These are phyloP conservation scores for Oedothorax gibbosus DNA, from an alignment of 1,140 invertebrate species.

Conservation along the genomic window DNA sequence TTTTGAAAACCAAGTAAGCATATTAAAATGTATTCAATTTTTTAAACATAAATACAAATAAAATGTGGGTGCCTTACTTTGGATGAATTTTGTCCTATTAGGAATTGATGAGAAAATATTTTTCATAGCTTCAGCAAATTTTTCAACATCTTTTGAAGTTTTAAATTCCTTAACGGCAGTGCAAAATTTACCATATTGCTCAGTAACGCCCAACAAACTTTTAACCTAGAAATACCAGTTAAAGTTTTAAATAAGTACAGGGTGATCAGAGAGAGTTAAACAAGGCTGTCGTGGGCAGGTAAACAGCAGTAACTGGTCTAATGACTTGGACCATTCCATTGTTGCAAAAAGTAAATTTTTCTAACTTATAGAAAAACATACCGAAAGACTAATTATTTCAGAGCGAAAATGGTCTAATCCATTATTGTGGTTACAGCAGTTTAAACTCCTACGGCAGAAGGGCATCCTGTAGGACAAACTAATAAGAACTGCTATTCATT, in stretches of 20 bases:
- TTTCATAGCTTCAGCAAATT: constrained; percentile 45
- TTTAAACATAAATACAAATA: background rate
- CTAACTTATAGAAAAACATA: background rate
- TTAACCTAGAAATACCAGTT: constrained; percentile 26
- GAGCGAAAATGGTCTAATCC: background rate
- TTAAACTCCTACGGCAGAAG: no score
- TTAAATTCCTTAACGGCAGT: constrained; percentile 49
- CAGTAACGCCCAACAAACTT: constrained; percentile 19
- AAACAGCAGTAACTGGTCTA: background rate
- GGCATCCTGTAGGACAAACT: no score
- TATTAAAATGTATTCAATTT: background rate
- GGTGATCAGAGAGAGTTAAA: background rate
- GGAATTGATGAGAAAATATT: constrained; percentile 26
- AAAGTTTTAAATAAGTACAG: no score
- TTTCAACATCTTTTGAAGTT: constrained; percentile 39
- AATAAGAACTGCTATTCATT: no score
- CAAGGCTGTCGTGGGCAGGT: background rate
- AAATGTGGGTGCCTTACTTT: constrained; percentile 16
- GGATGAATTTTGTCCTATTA: constrained; percentile 21
- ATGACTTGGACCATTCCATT: no score
- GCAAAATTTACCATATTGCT: constrained; percentile 45
- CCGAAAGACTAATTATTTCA: no score
- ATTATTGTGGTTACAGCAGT: background rate
- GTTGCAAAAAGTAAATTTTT: background rate
- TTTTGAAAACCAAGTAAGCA: background rate